phyloP scores from a whole-genome alignment of 2,888 invertebrate species.

The Parapristionchus giblindavisi region DNA sequence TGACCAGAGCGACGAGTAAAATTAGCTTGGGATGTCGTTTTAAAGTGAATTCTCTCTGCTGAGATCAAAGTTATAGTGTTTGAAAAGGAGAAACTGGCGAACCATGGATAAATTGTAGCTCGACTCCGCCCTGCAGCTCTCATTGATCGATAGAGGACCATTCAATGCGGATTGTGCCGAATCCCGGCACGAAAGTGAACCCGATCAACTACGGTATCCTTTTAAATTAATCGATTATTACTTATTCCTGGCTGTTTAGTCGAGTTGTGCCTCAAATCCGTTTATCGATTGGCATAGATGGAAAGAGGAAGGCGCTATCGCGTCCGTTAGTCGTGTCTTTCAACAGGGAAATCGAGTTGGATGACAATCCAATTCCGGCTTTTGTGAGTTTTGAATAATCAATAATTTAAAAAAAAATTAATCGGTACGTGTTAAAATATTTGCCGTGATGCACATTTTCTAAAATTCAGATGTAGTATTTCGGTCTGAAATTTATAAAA shows the following conservation, averaged over 20 bases:
- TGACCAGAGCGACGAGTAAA: no score
- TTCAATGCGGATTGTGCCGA: neutral
- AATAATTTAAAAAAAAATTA: neutral
- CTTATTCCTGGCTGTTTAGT: no score
- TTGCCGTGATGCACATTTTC: no score
- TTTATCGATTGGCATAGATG: neutral
- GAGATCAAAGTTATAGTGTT: neutral
- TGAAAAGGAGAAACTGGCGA: neutral
- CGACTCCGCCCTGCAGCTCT: neutral
- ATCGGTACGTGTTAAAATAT: neutral
- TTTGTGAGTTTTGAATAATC: slow-evolving; percentile 37
- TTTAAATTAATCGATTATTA: no score
- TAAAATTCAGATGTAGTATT: no score
- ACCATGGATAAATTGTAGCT: neutral
- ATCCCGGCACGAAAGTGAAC: slow-evolving; percentile 8
- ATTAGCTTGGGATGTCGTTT: no score
- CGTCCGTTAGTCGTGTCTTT: slow-evolving; percentile 47
- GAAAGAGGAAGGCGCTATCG: slow-evolving; percentile 36
- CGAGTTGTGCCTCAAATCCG: slow-evolving; percentile 20
- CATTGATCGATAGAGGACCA: slow-evolving; percentile 23
- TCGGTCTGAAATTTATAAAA: no score
- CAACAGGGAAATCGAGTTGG: slow-evolving; percentile 49
- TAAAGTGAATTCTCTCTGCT: no score
- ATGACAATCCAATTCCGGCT: slow-evolving; percentile 52
- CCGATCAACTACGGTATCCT: slow-evolving; percentile 16